Evolutionary conservation across 1,140 invertebrate genomes (phyloP).

Genomic region (Leucophenga varia): DNA sequence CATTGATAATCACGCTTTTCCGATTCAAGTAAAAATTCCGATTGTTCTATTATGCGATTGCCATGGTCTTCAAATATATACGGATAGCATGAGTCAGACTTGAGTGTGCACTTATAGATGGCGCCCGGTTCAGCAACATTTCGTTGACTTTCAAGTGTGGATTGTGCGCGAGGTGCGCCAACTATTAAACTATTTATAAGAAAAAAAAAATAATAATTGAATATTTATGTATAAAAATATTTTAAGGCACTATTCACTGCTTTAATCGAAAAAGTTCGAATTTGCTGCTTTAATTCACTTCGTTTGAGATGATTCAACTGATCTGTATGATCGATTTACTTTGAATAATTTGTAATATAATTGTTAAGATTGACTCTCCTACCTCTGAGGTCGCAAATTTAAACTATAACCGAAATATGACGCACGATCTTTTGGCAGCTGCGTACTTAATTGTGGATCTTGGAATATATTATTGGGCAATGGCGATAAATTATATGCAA

Average conservation of each 20-base stretch:
- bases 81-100: slow-evolving; percentile 29
- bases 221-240: too few relatives aligned
- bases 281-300: too few relatives aligned
- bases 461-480: slow-evolving; percentile 38
- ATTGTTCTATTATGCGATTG: slow-evolving; percentile 19
- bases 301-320: too few relatives aligned
- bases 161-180: slow-evolving; percentile 50
- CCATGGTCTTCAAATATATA: slow-evolving; percentile 41
- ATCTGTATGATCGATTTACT: slow-evolving; percentile 31
- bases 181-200: slow-evolving; percentile 41
- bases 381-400: slow-evolving; percentile 42
- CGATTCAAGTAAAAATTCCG: slow-evolving; percentile 39
- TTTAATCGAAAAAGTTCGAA: too few relatives aligned
- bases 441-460: slow-evolving; percentile 39
- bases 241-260: too few relatives aligned
- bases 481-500: slow-evolving; percentile 48
- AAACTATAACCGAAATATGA: slow-evolving; percentile 54
- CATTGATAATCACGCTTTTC: slow-evolving; percentile 43
- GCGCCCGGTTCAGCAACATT: slow-evolving; percentile 49
- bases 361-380: too few relatives aligned
- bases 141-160: slow-evolving; percentile 43
- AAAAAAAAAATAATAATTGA: too few relatives aligned
- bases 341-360: too few relatives aligned
- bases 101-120: slow-evolving; percentile 42
- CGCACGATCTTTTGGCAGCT: slow-evolving; percentile 42